Evolutionary conservation across 1,140 invertebrate species (phyloP).

Genomic region (Drosophila equinoxialis): DNA sequence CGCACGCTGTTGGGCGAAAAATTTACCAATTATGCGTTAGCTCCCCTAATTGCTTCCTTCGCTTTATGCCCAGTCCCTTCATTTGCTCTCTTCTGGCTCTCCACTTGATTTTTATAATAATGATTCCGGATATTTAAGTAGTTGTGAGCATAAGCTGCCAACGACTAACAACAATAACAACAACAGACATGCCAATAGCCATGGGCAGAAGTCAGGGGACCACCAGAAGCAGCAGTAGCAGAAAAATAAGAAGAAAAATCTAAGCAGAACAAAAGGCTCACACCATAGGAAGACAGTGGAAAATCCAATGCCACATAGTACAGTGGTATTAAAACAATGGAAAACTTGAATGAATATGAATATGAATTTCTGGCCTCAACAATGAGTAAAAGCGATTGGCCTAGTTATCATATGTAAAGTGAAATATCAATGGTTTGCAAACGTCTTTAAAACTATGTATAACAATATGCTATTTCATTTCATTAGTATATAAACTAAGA

Average conservation of each 20-base stretch:
- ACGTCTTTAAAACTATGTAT: too few species aligned
- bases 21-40: slow-evolving; percentile 73
- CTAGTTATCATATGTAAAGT: too few species aligned
- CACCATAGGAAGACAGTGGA: slow-evolving; percentile 11
- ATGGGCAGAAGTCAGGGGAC: slow-evolving; percentile 26
- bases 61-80: slow-evolving; percentile 42
- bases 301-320: slow-evolving; percentile 13
- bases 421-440: too few species aligned
- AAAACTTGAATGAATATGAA: not conserved
- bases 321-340: slow-evolving; percentile 30
- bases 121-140: slow-evolving; percentile 81
- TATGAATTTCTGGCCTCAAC: too few species aligned
- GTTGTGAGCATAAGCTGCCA: slow-evolving; percentile 71
- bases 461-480: too few species aligned
- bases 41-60: slow-evolving; percentile 73
- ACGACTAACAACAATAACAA: slow-evolving; percentile 62
- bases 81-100: slow-evolving; percentile 27
- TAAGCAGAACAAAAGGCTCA: slow-evolving; percentile 51
- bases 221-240: not conserved
- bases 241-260: slow-evolving; percentile 39
- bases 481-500: too few species aligned
- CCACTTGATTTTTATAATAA: slow-evolving; percentile 76
- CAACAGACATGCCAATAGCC: slow-evolving; percentile 50
- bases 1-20: slow-evolving; percentile 53
- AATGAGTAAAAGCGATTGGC: too few species aligned